These are phyloP conservation scores for Hippocampus abdominalis DNA, from an alignment of 2,113 vertebrate species.

Conservation along the genomic window DNA sequence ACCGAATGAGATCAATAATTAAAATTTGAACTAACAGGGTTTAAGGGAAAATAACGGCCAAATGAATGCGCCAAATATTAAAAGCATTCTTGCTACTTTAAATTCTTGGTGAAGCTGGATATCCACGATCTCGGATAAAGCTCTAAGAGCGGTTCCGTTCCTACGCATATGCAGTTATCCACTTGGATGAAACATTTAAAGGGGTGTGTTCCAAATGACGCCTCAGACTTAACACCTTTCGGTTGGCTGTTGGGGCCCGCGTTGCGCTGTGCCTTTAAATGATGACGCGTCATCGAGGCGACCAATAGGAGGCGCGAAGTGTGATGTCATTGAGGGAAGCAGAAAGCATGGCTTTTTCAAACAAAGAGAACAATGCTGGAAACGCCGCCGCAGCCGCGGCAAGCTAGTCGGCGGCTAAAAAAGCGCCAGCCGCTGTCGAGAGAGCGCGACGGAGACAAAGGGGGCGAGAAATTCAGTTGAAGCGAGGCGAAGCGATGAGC, in stretches of 20 bases:
- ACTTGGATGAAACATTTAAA: no score
- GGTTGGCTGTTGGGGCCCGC: not conserved
- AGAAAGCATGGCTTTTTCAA: slow-evolving; percentile 87
- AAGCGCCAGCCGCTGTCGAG: not conserved
- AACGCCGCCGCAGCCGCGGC: slow-evolving; percentile 38
- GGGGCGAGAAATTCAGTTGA: not conserved
- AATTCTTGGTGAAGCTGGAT: no score
- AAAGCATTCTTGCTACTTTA: no score
- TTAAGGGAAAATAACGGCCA: no score
- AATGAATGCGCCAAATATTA: no score
- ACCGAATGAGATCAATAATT: no score
- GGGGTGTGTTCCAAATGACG: not conserved
- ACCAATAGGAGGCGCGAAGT: slow-evolving; percentile 80
- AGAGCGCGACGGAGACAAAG: not conserved
- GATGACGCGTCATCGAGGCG: slow-evolving; percentile 48
- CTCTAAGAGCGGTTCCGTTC: no score
- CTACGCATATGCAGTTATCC: no score
- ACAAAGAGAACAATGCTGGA: slow-evolving; percentile 95
- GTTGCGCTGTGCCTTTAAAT: slow-evolving; percentile 73
- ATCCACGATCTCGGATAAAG: no score
- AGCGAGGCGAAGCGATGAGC: not conserved
- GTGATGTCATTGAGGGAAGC: slow-evolving; percentile 91
- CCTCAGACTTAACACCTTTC: not conserved
- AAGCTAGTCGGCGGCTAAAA: not conserved
- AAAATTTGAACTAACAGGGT: no score